A percentile compares a stretch with the other conserved stretches of the same genome.
phyloP scores from a whole-genome alignment of 2,797 vertebrate species.

The Neolamprologus multifasciatus region DNA sequence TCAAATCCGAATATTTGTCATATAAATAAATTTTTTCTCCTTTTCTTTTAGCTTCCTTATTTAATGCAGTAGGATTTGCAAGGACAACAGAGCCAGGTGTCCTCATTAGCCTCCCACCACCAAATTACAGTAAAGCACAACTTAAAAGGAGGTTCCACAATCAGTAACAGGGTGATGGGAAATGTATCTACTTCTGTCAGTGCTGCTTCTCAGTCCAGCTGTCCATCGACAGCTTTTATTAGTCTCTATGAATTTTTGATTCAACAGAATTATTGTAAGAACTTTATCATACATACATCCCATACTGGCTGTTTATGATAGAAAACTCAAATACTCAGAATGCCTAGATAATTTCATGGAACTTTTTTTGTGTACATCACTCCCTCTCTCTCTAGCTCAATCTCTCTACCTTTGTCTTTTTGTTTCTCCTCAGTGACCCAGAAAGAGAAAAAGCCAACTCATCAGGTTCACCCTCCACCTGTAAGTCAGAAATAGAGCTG shows the following conservation, averaged over 20 bases:
- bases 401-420: not conserved
- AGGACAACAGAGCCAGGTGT: not conserved
- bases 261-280: not conserved
- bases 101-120: not conserved
- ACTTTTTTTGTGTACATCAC: not conserved
- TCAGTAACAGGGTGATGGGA: not conserved
- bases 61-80: not conserved
- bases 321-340: not conserved
- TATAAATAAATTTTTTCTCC: not conserved
- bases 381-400: not conserved
- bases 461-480: conserved; percentile 57
- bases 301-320: not conserved
- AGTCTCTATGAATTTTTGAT: not conserved
- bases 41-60: not conserved
- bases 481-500: conserved; percentile 55
- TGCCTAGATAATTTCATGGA: not conserved
- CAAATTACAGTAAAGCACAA: not conserved
- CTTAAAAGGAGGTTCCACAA: not conserved
- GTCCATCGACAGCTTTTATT: not conserved
- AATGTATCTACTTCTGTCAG: not conserved
- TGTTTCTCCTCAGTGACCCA: conserved; percentile 32
- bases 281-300: not conserved
- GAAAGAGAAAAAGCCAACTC: conserved; percentile 55
- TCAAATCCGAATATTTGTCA: not conserved
- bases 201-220: not conserved